A percentile compares a stretch with the other conserved stretches of the same genome.
phyloP scores from a whole-genome alignment of 2,113 vertebrate genomes.

The Alaudala cheleensis region DNA sequence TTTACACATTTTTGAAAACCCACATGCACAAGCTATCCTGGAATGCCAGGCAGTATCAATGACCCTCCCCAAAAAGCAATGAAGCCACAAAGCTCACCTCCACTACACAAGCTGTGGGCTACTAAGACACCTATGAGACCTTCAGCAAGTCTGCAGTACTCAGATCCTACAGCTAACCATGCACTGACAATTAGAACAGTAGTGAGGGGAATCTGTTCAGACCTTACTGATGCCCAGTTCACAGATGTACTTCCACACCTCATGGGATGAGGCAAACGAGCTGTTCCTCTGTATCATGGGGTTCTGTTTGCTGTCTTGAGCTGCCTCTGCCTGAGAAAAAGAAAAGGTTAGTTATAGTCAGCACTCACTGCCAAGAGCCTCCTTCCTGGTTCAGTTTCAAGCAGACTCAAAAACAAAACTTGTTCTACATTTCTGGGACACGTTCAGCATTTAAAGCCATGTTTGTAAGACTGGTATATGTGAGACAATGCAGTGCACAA shows the following conservation, averaged over 20 bases:
- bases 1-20: background rate
- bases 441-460: background rate
- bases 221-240: conserved; percentile 95
- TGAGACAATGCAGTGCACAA: background rate
- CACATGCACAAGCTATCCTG: background rate
- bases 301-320: conserved; percentile 92
- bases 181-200: background rate
- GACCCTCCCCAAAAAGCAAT: background rate
- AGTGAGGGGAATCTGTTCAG: background rate
- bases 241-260: conserved; percentile 99
- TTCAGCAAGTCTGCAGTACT: background rate
- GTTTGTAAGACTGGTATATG: background rate
- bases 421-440: background rate
- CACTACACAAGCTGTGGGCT: background rate
- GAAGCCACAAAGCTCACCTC: background rate
- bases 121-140: background rate
- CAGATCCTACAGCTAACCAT: background rate
- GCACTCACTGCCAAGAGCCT: background rate
- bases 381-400: background rate
- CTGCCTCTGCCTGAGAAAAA: conserved; percentile 82
- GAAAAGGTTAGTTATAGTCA: background rate
- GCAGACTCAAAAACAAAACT: background rate
- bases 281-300: conserved; percentile 97
- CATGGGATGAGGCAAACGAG: conserved; percentile 94
- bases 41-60: background rate